Percentiles rank a stretch among this genome's conserved stretches.
These are phyloP conservation scores for Phrynosoma blainvillii DNA, from an alignment of 2,113 vertebrate genomes.

Conservation along the genomic window DNA sequence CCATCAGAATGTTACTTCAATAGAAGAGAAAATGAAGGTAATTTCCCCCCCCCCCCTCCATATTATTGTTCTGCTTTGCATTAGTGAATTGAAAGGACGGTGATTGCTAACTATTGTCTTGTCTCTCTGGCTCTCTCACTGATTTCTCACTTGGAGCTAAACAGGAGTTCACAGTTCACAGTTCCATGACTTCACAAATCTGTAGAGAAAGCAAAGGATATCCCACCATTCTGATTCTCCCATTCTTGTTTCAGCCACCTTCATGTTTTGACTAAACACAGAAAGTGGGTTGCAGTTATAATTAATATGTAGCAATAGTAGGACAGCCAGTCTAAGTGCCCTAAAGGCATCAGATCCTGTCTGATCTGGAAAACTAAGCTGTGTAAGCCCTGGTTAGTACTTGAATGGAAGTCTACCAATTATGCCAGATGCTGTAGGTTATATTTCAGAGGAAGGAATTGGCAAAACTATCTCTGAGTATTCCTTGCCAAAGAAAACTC, in stretches of 20 bases:
- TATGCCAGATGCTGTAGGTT: no score
- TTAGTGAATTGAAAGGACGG: not conserved
- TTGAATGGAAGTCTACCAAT: no score
- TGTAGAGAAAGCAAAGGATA: not conserved
- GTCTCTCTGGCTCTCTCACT: not conserved
- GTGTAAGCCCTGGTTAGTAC: no score
- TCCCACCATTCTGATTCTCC: not conserved
- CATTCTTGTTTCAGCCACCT: not conserved
- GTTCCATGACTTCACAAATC: no score
- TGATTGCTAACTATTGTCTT: not conserved
- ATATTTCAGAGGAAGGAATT: no score
- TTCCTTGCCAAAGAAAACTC: no score
- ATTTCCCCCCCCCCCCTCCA: conserved; percentile 54
- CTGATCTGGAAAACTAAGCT: no score
- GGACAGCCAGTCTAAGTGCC: no score
- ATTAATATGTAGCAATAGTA: no score
- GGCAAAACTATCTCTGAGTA: no score
- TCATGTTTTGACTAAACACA: not conserved
- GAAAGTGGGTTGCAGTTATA: no score
- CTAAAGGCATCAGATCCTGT: no score
- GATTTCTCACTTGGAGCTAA: not conserved
- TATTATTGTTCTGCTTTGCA: not conserved
- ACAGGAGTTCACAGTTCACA: not conserved
- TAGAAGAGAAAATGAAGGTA: conserved; percentile 81
- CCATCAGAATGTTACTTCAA: conserved; percentile 82